These are phyloP conservation scores for Notamacropus eugenii DNA, from an alignment of 2,797 vertebrate genomes.

Conservation along the genomic window DNA sequence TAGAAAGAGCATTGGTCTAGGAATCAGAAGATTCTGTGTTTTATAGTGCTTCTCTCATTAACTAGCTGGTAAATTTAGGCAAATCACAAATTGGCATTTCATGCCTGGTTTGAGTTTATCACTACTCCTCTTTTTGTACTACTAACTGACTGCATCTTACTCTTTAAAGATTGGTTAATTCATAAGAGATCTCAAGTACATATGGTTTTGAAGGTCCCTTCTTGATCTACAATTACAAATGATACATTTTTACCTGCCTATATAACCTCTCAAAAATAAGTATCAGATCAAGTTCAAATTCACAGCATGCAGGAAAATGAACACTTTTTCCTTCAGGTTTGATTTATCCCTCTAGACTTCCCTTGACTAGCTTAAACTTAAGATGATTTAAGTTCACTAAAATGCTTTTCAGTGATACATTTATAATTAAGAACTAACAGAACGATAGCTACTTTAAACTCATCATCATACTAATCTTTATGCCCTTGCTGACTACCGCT, in stretches of 20 bases:
- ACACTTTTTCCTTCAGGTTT: neutral
- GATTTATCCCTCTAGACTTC: neutral
- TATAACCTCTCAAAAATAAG: neutral
- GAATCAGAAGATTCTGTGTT: neutral
- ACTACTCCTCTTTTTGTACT: neutral
- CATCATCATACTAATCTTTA: neutral
- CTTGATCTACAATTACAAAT: neutral
- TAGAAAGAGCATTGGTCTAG: neutral
- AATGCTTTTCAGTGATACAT: neutral
- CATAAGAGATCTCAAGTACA: neutral
- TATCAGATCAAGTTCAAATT: neutral
- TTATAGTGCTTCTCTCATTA: neutral
- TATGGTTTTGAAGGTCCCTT: neutral
- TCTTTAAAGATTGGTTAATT: neutral
- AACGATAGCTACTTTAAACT: neutral
- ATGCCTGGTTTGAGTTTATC: neutral
- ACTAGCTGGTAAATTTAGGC: neutral
- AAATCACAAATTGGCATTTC: neutral
- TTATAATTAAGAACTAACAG: neutral
- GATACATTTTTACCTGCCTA: neutral
- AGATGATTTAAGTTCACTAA: neutral
- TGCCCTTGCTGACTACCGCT: neutral
- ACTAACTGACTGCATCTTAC: neutral
- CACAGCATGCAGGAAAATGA: neutral
- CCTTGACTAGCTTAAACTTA: neutral